A percentile compares a stretch with the other conserved stretches of the same genome.
Conservation (phyloP, 2,113 vertebrate species). For the Hyla sarda region DNA sequence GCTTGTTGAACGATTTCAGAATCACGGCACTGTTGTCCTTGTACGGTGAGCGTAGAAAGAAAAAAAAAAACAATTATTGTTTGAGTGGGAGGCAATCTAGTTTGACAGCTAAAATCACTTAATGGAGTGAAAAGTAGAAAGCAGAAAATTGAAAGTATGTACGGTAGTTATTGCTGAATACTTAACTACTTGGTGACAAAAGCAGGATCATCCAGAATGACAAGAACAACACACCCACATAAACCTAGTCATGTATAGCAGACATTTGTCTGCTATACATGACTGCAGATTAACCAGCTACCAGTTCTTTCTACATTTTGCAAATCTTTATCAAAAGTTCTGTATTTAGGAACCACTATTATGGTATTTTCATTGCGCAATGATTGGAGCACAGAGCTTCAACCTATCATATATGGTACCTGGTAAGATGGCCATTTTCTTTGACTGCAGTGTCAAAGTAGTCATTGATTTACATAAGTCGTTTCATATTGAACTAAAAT, state of each 20-base stretch:
- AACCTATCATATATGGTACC: not conserved
- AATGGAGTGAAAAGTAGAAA: not conserved
- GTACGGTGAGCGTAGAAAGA: slow-evolving; percentile 72
- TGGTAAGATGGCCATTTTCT: not conserved
- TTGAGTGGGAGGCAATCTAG: not conserved
- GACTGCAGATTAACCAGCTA: not conserved
- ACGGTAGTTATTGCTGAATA: not conserved
- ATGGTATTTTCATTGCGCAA: too few species aligned
- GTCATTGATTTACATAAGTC: not conserved
- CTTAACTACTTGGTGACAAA: not conserved
- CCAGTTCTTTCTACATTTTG: not conserved
- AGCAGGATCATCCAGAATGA: not conserved
- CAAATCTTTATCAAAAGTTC: not conserved
- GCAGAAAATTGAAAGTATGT: not conserved
- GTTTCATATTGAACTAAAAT: too few species aligned
- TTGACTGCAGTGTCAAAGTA: not conserved
- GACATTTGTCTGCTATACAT: too few species aligned
- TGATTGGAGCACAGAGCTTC: not conserved
- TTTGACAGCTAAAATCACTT: not conserved
- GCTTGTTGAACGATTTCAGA: slow-evolving; percentile 76
- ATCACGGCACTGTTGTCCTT: slow-evolving; percentile 75
- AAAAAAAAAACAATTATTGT: not conserved
- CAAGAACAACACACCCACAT: not conserved
- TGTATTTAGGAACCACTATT: not conserved
- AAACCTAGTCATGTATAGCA: not conserved